A percentile compares a stretch with the other conserved stretches of the same genome.
These are phyloP conservation scores for Leptodactylus fallax DNA, from an alignment of 2,797 vertebrate genomes.

Conservation along the genomic window DNA sequence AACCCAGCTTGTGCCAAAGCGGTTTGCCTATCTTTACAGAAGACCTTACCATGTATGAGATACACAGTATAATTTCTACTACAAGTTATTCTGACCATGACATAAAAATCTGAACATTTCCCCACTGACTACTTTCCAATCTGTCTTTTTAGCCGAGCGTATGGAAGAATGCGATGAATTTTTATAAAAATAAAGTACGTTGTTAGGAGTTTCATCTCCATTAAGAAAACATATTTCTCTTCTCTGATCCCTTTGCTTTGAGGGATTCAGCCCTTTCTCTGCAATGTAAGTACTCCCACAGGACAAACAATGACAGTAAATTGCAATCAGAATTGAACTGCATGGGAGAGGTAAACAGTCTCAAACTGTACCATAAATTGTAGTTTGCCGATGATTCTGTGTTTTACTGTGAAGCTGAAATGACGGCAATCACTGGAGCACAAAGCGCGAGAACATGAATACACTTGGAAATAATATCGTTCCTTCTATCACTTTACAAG, in stretches of 20 bases:
- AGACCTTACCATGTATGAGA: neutral
- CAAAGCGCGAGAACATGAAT: slow-evolving; percentile 68
- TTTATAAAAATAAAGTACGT: slow-evolving; percentile 26
- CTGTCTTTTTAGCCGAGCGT: neutral
- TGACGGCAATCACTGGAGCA: slow-evolving; percentile 71
- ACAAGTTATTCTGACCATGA: neutral
- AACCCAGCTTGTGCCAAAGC: too few species aligned
- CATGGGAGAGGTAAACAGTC: slow-evolving; percentile 69
- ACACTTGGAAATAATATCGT: slow-evolving; percentile 67
- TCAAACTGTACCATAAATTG: slow-evolving; percentile 70
- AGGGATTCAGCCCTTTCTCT: slow-evolving; percentile 54
- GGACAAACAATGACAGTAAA: slow-evolving; percentile 67
- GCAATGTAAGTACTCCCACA: slow-evolving; percentile 54
- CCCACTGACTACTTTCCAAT: neutral
- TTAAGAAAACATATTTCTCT: slow-evolving; percentile 32
- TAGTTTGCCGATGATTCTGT: slow-evolving; percentile 71
- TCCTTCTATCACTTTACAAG: slow-evolving; percentile 64
- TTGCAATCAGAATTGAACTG: slow-evolving; percentile 67
- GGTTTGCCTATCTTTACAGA: neutral
- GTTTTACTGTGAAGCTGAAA: slow-evolving; percentile 73
- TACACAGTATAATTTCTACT: neutral
- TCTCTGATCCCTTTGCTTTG: slow-evolving; percentile 48
- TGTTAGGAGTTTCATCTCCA: slow-evolving; percentile 36
- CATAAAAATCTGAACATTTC: neutral
- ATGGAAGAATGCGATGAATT: neutral